A percentile compares a stretch with the other conserved stretches of the same genome.
Evolutionary conservation across 2,888 invertebrate genomes (phyloP).

Genomic region (Idaea dimidiata): DNA sequence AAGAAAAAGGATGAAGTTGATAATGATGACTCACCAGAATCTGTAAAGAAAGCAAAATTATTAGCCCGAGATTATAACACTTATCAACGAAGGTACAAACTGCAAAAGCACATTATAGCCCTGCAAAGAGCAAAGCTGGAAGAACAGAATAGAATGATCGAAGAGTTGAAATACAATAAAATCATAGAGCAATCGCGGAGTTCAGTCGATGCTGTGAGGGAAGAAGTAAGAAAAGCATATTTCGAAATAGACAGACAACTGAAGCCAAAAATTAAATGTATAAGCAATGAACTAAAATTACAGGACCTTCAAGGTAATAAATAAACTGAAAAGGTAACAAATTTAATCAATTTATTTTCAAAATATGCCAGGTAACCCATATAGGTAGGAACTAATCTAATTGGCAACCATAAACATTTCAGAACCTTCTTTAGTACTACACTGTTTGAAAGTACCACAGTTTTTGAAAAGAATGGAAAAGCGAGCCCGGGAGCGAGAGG

Average conservation of each 20-base stretch:
- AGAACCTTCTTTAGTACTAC: slow-evolving; percentile 66
- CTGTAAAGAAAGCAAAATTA: slow-evolving; percentile 48
- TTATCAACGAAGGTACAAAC: slow-evolving; percentile 81
- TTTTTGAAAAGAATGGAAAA: slow-evolving; percentile 87
- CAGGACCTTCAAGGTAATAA: slow-evolving; percentile 65
- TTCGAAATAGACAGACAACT: slow-evolving; percentile 78
- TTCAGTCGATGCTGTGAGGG: slow-evolving; percentile 78
- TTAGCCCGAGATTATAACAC: slow-evolving; percentile 58
- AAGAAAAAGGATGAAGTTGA: slow-evolving; percentile 60
- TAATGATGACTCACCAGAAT: slow-evolving; percentile 35
- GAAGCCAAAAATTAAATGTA: slow-evolving; percentile 79
- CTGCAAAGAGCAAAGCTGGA: slow-evolving; percentile 85
- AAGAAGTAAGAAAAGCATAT: slow-evolving; percentile 79
- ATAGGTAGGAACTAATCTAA: too few species aligned
- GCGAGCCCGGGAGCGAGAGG: slow-evolving; percentile 84
- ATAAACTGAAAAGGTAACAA: background rate
- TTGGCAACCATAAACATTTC: slow-evolving; percentile 20
- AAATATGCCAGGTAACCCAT: background rate
- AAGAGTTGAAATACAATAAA: slow-evolving; percentile 86
- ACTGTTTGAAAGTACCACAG: slow-evolving; percentile 82
- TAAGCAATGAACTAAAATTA: slow-evolving; percentile 70
- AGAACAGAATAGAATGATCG: slow-evolving; percentile 86
- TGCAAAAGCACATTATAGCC: slow-evolving; percentile 87
- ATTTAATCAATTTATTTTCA: background rate
- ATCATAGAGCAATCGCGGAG: slow-evolving; percentile 83